Percentiles rank a stretch among this genome's conserved stretches.
These are phyloP conservation scores for Pseudomyrmex sp. DNA, from an alignment of 1,140 invertebrate species.

Conservation along the genomic window DNA sequence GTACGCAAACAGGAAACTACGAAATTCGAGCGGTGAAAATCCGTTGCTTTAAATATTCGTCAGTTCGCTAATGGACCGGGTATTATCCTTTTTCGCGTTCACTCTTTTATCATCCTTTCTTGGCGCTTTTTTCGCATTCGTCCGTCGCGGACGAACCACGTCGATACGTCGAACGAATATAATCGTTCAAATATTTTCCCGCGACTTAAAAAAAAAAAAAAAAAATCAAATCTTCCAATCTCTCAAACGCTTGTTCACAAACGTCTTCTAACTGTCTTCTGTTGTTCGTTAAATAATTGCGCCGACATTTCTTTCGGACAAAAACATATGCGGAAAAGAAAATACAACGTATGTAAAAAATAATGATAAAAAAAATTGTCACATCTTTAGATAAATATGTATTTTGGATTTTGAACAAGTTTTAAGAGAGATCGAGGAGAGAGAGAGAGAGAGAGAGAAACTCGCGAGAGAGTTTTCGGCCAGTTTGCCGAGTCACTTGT, in stretches of 20 bases:
- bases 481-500: background rate
- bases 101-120: slow-evolving; percentile 50
- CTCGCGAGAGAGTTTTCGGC: background rate
- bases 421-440: too few relatives aligned
- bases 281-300: background rate
- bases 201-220: background rate
- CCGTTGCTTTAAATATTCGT: slow-evolving; percentile 72
- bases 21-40: slow-evolving; percentile 65
- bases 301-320: too few relatives aligned
- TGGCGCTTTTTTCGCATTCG: slow-evolving; percentile 4
- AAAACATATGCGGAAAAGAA: too few relatives aligned
- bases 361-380: background rate
- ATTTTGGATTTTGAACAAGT: background rate
- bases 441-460: too few relatives aligned
- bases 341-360: too few relatives aligned
- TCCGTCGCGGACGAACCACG: too few relatives aligned
- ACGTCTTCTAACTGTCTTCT: background rate
- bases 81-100: slow-evolving; percentile 64
- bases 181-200: slow-evolving; percentile 1
- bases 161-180: background rate
- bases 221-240: background rate
- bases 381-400: background rate
- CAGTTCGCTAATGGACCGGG: slow-evolving; percentile 68
- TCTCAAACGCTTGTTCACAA: background rate
- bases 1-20: slow-evolving; percentile 3